Percentiles rank a stretch among this genome's conserved stretches.
phyloP scores from a whole-genome alignment of 1,140 invertebrate species.

The Hyles euphorbiae region DNA sequence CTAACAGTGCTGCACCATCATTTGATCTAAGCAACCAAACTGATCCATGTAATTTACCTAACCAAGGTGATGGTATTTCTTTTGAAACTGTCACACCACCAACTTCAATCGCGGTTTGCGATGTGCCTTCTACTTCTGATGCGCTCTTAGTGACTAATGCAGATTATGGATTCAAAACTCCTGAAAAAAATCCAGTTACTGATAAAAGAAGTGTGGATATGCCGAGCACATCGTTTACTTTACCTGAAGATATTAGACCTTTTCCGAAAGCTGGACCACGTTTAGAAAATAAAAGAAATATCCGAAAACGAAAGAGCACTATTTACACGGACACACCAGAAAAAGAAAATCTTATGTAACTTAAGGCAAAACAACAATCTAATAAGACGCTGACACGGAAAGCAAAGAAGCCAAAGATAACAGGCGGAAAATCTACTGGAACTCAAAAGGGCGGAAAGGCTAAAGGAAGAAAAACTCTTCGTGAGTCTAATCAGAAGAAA shows the following conservation, averaged over 20 bases:
- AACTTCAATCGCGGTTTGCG: background rate
- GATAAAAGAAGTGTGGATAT: too few relatives aligned
- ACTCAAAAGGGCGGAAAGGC: too few relatives aligned
- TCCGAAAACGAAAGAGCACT: slow-evolving; percentile 1
- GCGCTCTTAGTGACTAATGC: background rate
- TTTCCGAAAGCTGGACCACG: slow-evolving; percentile 10
- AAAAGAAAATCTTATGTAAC: slow-evolving; percentile 1
- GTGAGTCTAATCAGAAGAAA: too few relatives aligned
- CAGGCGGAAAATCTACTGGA: background rate
- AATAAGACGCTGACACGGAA: slow-evolving; percentile 10
- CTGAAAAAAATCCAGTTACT: too few relatives aligned
- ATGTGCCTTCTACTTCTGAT: slow-evolving; percentile 1
- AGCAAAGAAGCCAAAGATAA: background rate
- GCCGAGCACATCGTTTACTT: too few relatives aligned
- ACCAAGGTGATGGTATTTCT: background rate
- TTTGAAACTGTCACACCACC: background rate
- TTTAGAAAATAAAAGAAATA: slow-evolving; percentile 1
- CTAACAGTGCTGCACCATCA: background rate
- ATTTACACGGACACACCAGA: slow-evolving; percentile 8
- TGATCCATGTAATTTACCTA: background rate
- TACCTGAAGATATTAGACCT: slow-evolving; percentile 8
- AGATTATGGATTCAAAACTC: too few relatives aligned
- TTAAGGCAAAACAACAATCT: slow-evolving; percentile 4
- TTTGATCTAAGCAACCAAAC: background rate
- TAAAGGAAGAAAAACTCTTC: too few relatives aligned